Conservation (phyloP, 2,797 vertebrate genomes). For the Betta splendens region DNA sequence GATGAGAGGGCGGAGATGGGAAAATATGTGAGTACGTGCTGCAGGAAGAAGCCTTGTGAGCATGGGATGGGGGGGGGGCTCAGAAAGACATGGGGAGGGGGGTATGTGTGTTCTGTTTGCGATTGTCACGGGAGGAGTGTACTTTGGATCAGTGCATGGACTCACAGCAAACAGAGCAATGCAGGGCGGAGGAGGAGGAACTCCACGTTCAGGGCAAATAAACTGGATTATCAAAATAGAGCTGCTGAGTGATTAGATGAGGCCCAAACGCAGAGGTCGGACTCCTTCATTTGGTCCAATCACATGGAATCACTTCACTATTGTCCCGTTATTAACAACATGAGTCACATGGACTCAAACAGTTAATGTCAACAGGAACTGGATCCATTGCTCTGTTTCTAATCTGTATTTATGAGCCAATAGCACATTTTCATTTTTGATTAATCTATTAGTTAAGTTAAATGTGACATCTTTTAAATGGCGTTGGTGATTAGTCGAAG, state of each 20-base stretch:
- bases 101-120: slow-evolving; percentile 44
- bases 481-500: too few species aligned
- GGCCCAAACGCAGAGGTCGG: slow-evolving; percentile 10
- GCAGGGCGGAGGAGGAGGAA: slow-evolving; percentile 19
- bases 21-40: slow-evolving; percentile 82
- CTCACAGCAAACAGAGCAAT: slow-evolving; percentile 65
- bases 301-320: slow-evolving; percentile 58
- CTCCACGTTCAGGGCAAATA: slow-evolving; percentile 59
- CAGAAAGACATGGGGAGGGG: slow-evolving; percentile 21
- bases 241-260: slow-evolving; percentile 61
- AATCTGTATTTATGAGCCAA: too few species aligned
- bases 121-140: slow-evolving; percentile 59
- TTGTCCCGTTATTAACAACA: slow-evolving; percentile 56
- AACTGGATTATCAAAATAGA: slow-evolving; percentile 62
- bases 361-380: slow-evolving; percentile 41
- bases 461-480: too few species aligned
- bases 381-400: slow-evolving; percentile 23
- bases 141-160: slow-evolving; percentile 57
- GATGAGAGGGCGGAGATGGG: slow-evolving; percentile 61
- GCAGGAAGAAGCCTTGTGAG: slow-evolving; percentile 78
- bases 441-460: too few species aligned
- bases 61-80: slow-evolving; percentile 22
- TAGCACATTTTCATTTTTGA: too few species aligned
- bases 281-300: slow-evolving; percentile 8
- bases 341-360: slow-evolving; percentile 51